Percentiles rank a stretch among this genome's conserved stretches.
Evolutionary conservation across 2,797 vertebrate genomes (phyloP).

Genomic region (Fratercula arctica): DNA sequence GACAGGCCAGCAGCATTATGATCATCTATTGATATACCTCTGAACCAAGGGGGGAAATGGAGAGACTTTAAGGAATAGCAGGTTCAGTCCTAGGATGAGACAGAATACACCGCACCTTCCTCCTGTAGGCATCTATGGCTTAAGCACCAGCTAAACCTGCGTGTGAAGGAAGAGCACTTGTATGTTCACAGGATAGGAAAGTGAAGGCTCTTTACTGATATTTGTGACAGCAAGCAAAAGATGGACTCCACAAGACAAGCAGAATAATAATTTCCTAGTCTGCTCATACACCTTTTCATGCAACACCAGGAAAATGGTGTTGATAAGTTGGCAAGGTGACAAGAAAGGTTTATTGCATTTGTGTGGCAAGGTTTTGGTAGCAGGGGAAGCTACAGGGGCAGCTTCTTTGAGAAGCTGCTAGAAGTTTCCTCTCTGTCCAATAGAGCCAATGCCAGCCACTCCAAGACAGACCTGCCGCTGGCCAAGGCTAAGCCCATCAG

Average conservation of each 20-base stretch:
- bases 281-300: background rate
- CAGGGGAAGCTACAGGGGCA: background rate
- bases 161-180: background rate
- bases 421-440: background rate
- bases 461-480: background rate
- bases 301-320: background rate
- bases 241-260: background rate
- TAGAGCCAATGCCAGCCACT: background rate
- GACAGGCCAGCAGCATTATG: background rate
- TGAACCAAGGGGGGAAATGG: background rate
- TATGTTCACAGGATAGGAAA: background rate
- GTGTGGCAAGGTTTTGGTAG: background rate
- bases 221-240: background rate
- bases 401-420: background rate
- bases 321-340: background rate
- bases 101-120: background rate
- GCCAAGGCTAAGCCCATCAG: background rate
- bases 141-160: background rate
- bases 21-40: background rate
- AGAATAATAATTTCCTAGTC: background rate
- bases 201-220: background rate
- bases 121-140: background rate
- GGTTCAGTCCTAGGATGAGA: background rate
- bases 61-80: background rate
- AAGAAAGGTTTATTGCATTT: background rate